phyloP scores from a whole-genome alignment of 2,888 invertebrate species.

The Machimus rusticus region DNA sequence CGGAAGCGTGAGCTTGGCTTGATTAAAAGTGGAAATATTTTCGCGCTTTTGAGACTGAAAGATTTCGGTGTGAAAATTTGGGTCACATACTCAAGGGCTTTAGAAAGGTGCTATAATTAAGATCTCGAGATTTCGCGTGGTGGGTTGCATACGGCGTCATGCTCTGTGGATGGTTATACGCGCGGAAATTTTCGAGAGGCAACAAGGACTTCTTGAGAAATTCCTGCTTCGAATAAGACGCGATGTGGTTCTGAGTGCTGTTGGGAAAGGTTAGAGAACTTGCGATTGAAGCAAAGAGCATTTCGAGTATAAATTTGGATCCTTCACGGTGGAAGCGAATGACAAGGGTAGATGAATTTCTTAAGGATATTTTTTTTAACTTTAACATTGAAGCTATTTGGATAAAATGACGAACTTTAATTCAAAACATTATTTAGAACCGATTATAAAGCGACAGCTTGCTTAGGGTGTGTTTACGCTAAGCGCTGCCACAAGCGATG shows the following conservation, averaged over 20 bases:
- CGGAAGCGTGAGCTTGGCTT: background rate
- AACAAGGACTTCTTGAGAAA: background rate
- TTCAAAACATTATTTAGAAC: too few relatives aligned
- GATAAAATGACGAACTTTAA: background rate
- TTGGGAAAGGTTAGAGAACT: background rate
- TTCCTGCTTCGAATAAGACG: background rate
- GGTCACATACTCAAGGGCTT: background rate
- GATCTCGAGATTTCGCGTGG: background rate
- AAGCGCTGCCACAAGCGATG: too few relatives aligned
- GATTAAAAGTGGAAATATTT: background rate
- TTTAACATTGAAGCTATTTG: background rate
- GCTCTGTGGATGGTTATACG: background rate
- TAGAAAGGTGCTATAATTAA: constrained; percentile 18
- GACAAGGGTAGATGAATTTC: background rate
- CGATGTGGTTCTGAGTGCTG: background rate
- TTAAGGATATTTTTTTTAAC: background rate
- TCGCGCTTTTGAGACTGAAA: background rate
- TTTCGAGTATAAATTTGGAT: background rate
- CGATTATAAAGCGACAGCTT: too few relatives aligned
- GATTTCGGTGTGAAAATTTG: constrained; percentile 6
- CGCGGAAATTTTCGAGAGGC: background rate
- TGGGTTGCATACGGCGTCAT: background rate
- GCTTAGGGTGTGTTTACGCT: too few relatives aligned
- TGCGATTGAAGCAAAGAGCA: background rate
- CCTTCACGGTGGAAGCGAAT: background rate